Percentiles rank a stretch among this genome's conserved stretches.
phyloP scores from a whole-genome alignment of 2,113 vertebrate genomes.

The Menura novaehollandiae region DNA sequence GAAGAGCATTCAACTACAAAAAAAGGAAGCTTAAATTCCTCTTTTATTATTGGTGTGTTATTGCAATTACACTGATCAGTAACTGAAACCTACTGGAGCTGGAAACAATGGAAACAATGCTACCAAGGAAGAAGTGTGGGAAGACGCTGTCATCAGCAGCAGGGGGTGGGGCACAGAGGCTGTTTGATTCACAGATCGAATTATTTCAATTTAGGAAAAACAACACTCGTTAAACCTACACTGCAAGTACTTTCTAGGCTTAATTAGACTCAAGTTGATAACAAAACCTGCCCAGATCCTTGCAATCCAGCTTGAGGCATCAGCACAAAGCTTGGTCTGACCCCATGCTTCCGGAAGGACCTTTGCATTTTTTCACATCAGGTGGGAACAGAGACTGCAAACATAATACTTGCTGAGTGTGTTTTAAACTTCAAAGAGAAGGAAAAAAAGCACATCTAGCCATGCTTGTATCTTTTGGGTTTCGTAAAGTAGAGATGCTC shows the following conservation, averaged over 20 bases:
- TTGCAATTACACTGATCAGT: conserved; percentile 42
- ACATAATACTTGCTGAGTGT: neutral
- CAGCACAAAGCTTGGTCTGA: neutral
- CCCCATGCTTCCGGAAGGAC: neutral
- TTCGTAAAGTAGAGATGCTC: neutral
- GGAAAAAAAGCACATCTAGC: neutral
- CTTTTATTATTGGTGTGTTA: conserved; percentile 41
- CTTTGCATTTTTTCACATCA: neutral
- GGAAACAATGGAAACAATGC: conserved; percentile 35
- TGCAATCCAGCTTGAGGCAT: neutral
- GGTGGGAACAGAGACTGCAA: neutral
- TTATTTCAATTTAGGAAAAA: conserved; percentile 14
- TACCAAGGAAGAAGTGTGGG: conserved; percentile 19
- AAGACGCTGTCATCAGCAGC: conserved; percentile 42
- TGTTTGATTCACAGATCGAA: conserved; percentile 22
- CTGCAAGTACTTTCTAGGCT: neutral
- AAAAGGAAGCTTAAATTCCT: conserved; percentile 47
- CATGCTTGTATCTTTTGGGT: neutral
- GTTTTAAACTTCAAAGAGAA: conserved; percentile 5
- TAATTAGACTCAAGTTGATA: neutral
- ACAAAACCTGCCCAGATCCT: neutral
- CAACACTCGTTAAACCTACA: neutral
- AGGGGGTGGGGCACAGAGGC: conserved; percentile 22
- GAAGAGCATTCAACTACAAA: conserved; percentile 13
- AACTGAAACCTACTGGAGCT: conserved; percentile 41